Base-by-base conservation (phyloP, 2,888 invertebrate genomes). In the Agrotis clavis region DNA sequence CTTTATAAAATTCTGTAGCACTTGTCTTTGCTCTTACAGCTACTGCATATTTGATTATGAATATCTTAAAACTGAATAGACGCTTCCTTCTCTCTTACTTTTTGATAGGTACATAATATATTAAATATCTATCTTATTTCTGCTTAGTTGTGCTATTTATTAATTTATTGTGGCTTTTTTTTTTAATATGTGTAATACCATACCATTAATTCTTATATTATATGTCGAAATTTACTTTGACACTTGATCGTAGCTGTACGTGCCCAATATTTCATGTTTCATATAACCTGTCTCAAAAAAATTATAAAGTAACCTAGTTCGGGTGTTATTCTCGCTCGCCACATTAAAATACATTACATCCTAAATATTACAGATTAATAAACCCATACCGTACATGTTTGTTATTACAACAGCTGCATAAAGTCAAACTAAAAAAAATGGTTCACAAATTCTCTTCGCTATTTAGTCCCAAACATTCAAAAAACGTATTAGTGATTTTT, bases 401-500 rank as follows among this genome's bases (percentile, higher is more conserved):
- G 85, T 86, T 87, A 85, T 86, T 83, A 77, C 80, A 86, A 86
- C 91, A 91, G 89, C 91, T 91, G 90, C 88, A 78, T 77, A 82
- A 87, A 89, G 88, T 89, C 88, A 88, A 82, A 77, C 71, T 67
- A 76, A 74, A 85, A 89, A 87, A 81, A 86, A 85, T 62, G 62
- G 67, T 72, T 84, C 81, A 85, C 87, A 89, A 87, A 86, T 87
- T 82, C 84, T 73, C 81, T 86, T 77, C 73, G 70, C 77, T 85
- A 82, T 84, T 84, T 54, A 87, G 72, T 73, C 82, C 85, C 86
- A 88, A 87, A 87, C 86, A 90, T 82, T 81, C 77, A 83, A 78
- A 84, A 87, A 88, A 88, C 71, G 86, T 85, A 87, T 90, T 88
- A 88, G 83, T 79, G 84, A 79, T 90, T 93, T 93, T 95, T 94